Conservation (phyloP, 2,888 invertebrate species). For the Pyralis farinalis region DNA sequence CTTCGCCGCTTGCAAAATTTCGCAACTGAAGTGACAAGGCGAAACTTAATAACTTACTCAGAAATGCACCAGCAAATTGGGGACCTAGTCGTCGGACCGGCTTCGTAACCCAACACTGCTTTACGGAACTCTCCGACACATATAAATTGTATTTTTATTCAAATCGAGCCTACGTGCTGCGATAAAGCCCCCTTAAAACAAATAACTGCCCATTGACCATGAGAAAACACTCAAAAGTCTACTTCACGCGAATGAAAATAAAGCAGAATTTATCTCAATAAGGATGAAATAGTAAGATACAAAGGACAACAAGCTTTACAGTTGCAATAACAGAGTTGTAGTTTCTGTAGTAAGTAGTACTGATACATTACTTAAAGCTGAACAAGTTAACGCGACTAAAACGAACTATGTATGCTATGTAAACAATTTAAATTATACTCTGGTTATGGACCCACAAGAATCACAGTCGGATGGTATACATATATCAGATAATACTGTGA, state of each 20-base stretch:
- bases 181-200: conserved; percentile 75
- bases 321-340: conserved; percentile 65
- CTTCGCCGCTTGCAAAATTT: conserved; percentile 63
- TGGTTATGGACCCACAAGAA: conserved; percentile 39
- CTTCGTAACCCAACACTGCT: conserved; percentile 73
- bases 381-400: conserved; percentile 37
- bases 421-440: conserved; percentile 47
- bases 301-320: conserved; percentile 60
- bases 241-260: conserved; percentile 38
- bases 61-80: conserved; percentile 78
- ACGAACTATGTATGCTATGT: conserved; percentile 37
- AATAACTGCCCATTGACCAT: conserved; percentile 60
- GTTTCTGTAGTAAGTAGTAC: conserved; percentile 47
- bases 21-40: conserved; percentile 76
- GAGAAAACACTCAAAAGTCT: conserved; percentile 32
- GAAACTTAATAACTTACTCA: conserved; percentile 81
- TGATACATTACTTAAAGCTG: conserved; percentile 49
- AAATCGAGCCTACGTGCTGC: conserved; percentile 74
- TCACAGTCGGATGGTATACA: conserved; percentile 37
- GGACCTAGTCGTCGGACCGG: conserved; percentile 67
- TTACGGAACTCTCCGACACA: conserved; percentile 71
- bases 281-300: conserved; percentile 28
- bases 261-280: conserved; percentile 32
- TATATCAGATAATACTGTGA: conserved; percentile 42
- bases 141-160: conserved; percentile 81